phyloP scores from a whole-genome alignment of 2,888 invertebrate genomes.

The Heteromurus nitidus region DNA sequence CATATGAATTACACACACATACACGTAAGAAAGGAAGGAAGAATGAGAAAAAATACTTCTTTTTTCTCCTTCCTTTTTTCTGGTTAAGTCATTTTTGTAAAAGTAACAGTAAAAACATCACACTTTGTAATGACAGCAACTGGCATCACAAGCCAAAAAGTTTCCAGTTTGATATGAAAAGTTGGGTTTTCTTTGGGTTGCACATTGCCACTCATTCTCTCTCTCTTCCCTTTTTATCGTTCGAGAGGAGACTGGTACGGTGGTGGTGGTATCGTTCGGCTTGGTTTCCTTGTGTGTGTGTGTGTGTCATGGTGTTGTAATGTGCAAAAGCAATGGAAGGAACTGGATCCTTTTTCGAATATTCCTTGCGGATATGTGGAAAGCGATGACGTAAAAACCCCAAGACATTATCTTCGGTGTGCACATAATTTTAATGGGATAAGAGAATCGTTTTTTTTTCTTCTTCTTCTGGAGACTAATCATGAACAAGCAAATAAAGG shows the following conservation, averaged over 20 bases:
- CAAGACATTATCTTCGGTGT: conserved; percentile 25
- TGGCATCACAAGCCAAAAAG: conserved; percentile 43
- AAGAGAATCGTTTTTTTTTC: neutral
- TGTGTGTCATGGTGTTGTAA: too few species aligned
- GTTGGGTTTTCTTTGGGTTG: conserved; percentile 10
- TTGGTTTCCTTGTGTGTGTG: too few species aligned
- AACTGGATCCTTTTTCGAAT: too few species aligned
- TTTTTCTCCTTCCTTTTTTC: neutral
- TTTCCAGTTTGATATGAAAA: conserved; percentile 26
- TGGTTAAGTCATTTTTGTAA: conserved; percentile 20
- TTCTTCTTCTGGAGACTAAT: neutral
- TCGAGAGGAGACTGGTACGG: conserved; percentile 11
- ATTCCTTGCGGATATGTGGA: too few species aligned
- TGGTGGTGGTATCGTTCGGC: neutral
- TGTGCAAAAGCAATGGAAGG: too few species aligned
- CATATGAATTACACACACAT: too few species aligned
- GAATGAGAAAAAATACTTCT: neutral
- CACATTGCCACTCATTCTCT: too few species aligned
- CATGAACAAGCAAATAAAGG: conserved; percentile 8
- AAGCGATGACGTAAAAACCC: conserved; percentile 25
- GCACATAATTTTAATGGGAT: conserved; percentile 6
- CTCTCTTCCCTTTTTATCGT: too few species aligned
- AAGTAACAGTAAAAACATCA: conserved; percentile 33
- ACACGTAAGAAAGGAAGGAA: too few species aligned
- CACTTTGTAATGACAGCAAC: conserved; percentile 45